Base-by-base conservation (phyloP, 2,888 invertebrate genomes). In the Dasysyrphus albostriatus region DNA sequence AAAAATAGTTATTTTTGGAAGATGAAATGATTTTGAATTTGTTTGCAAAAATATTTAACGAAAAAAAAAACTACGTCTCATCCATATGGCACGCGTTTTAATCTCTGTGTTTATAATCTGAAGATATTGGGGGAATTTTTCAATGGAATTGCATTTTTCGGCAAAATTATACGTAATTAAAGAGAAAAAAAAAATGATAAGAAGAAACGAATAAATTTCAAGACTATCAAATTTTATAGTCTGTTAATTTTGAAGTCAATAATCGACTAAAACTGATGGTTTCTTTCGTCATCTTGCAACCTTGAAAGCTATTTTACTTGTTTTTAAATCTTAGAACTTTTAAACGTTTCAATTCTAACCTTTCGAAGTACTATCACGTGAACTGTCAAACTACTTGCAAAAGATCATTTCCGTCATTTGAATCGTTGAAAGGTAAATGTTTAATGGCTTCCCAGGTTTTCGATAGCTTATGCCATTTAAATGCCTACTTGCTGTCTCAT, bases 401-500 rank as follows among this genome's bases (percentile, higher is more conserved):
- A 32, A 12, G 14, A 10, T 58, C 5, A 58, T 58, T 58, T 58
- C 58, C 58, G 58, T 58, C 34, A 37, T 58, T 58, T 14, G 0
- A 10, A 37, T 19, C 16, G 37, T 37, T 34, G n/a, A 34, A 37
- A 34, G 34, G 58, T 16, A 1, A 16, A 6, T 6, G 14, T n/a
- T n/a, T n/a, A n/a, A n/a, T n/a, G n/a, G n/a, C n/a, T n/a, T n/a
- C n/a, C n/a, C n/a, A 44, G 44, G n/a, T 44, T 7, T 16, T 44
- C 44, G n/a, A 44, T n/a, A n/a, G 16, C 3, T 8, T 58, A n/a
- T n/a, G 29, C 10, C 34, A 34, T 34, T 58, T 16, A 34, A 37
- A 58, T 58, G 16, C 58, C 37, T 58, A 58, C 34, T 58, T 37
- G 58, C 16, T 58, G 58, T 58, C 58, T 16, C 34, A 34, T 49